Conservation (phyloP, 1,140 invertebrate genomes). For the Drosophila chauvacae region DNA sequence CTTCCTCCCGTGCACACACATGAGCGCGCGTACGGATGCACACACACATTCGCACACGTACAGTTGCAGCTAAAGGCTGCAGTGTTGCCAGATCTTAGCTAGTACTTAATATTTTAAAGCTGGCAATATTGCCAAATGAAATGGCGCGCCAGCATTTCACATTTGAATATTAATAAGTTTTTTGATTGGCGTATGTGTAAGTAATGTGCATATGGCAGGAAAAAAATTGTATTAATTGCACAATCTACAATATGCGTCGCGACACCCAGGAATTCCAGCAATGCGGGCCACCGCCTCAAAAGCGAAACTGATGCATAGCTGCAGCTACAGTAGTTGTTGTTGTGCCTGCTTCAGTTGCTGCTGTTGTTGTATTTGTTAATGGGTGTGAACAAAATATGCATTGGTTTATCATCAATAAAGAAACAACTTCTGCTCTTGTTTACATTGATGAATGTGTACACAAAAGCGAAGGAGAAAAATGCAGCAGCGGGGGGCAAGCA, state of each 20-base stretch:
- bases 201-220: conserved; percentile 58
- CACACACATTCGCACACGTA: conserved; percentile 49
- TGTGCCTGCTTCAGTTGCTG: conserved; percentile 34
- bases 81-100: conserved; percentile 63
- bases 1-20: conserved; percentile 51
- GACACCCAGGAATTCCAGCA: conserved; percentile 70
- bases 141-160: conserved; percentile 64
- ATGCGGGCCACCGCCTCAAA: conserved; percentile 73
- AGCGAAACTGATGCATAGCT: conserved; percentile 43
- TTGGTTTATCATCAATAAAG: conserved; percentile 75
- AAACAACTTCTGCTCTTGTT: conserved; percentile 66
- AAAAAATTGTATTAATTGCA: conserved; percentile 79
- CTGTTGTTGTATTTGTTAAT: conserved; percentile 65
- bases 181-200: conserved; percentile 39
- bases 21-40: neutral
- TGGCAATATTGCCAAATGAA: conserved; percentile 49
- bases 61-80: conserved; percentile 55
- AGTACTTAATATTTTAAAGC: conserved; percentile 33
- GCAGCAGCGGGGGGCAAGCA: conserved; percentile 26
- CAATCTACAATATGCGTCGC: conserved; percentile 55
- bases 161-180: conserved; percentile 62
- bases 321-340: conserved; percentile 11
- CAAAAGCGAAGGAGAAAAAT: conserved; percentile 46
- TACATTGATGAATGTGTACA: conserved; percentile 69
- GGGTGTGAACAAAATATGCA: conserved; percentile 79